Percentiles rank a stretch among this genome's conserved stretches.
These are phyloP conservation scores for Aspiorhynchus laticeps DNA, from an alignment of 2,113 vertebrate species.

Conservation along the genomic window DNA sequence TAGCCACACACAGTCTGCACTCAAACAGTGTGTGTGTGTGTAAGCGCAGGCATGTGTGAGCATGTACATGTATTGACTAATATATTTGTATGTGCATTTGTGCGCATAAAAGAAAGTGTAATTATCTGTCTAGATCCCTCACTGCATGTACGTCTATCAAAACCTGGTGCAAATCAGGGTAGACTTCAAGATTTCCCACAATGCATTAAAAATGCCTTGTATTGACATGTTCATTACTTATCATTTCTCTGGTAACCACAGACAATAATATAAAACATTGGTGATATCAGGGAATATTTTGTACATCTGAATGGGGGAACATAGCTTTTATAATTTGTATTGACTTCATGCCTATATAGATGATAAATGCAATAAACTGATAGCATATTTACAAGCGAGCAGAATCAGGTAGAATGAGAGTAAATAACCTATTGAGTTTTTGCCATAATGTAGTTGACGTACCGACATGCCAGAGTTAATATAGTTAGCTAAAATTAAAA, in stretches of 20 bases:
- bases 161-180: background rate
- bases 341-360: too few relatives aligned
- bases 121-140: background rate
- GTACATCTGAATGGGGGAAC: background rate
- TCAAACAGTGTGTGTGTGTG: conserved; percentile 1
- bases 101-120: background rate
- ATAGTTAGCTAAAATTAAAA: too few relatives aligned
- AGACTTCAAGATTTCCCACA: background rate
- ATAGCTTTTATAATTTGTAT: background rate
- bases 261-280: background rate
- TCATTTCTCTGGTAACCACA: background rate
- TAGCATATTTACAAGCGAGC: too few relatives aligned
- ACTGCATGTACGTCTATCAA: background rate
- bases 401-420: too few relatives aligned
- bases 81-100: background rate
- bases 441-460: too few relatives aligned
- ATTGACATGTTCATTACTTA: background rate
- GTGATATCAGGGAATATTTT: background rate
- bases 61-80: conserved; percentile 24
- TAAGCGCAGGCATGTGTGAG: conserved; percentile 25
- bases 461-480: too few relatives aligned
- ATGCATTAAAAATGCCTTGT: background rate
- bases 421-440: too few relatives aligned
- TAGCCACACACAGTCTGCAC: conserved; percentile 22
- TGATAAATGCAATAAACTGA: too few relatives aligned